A percentile compares a stretch with the other conserved stretches of the same genome.
Evolutionary conservation across 2,888 invertebrate genomes (phyloP).

Genomic region (Phorcus lineatus): DNA sequence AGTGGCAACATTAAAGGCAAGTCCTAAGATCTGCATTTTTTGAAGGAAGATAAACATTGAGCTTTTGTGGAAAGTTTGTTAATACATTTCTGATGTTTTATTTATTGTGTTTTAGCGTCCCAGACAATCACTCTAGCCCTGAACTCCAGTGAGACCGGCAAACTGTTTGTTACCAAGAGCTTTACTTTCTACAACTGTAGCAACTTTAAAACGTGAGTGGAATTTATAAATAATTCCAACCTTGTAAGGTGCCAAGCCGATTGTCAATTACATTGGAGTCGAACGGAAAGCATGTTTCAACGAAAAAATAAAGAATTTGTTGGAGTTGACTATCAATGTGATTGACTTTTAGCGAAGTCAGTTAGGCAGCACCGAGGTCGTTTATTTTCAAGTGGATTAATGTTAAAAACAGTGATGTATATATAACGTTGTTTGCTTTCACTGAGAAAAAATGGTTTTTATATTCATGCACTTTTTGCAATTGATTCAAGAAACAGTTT

Average conservation of each 20-base stretch:
- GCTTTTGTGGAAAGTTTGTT: background rate
- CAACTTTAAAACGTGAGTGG: slow-evolving; percentile 73
- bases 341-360: too few species aligned
- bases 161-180: slow-evolving; percentile 67
- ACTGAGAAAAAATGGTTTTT: background rate
- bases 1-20: background rate
- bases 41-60: background rate
- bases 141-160: slow-evolving; percentile 68
- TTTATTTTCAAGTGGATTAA: too few species aligned
- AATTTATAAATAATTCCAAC: too few species aligned
- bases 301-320: too few species aligned
- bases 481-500: background rate
- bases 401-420: background rate
- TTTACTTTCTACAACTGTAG: slow-evolving; percentile 74
- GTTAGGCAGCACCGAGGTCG: too few species aligned
- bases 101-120: slow-evolving; percentile 60
- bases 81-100: background rate
- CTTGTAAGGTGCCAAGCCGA: too few species aligned
- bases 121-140: slow-evolving; percentile 67
- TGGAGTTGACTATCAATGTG: too few species aligned
- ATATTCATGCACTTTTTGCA: background rate
- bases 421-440: background rate
- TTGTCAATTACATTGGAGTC: too few species aligned
- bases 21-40: background rate
- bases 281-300: too few species aligned